phyloP scores from a whole-genome alignment of 2,797 vertebrate species.

The Hoplostethus atlanticus region DNA sequence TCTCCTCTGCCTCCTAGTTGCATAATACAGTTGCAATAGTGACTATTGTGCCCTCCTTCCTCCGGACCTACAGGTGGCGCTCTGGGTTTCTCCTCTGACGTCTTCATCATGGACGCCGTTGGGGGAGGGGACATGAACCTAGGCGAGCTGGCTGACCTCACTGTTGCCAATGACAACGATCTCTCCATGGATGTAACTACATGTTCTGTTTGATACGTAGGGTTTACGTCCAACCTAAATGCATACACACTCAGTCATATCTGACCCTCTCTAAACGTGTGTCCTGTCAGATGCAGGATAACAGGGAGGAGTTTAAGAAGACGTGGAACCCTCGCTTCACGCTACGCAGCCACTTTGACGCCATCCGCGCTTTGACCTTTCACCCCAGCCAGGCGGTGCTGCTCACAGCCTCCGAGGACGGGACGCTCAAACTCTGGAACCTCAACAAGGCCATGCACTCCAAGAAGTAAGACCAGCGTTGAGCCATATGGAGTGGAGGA shows the following conservation, averaged over 20 bases:
- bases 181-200: slow-evolving; percentile 90
- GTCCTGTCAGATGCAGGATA: slow-evolving; percentile 87
- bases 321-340: slow-evolving; percentile 95
- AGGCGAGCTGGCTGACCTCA: slow-evolving; percentile 94
- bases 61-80: slow-evolving; percentile 82
- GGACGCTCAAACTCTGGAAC: slow-evolving; percentile 94
- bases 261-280: neutral
- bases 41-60: slow-evolving; percentile 28
- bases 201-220: slow-evolving; percentile 1
- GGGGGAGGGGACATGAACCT: slow-evolving; percentile 93
- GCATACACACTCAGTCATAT: neutral
- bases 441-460: slow-evolving; percentile 92
- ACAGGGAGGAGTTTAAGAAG: slow-evolving; percentile 91
- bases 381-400: slow-evolving; percentile 90
- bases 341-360: slow-evolving; percentile 92
- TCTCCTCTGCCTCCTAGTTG: slow-evolving; percentile 6
- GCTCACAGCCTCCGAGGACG: slow-evolving; percentile 91
- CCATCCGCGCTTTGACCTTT: slow-evolving; percentile 91
- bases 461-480: slow-evolving; percentile 86
- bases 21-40: neutral
- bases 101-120: slow-evolving; percentile 93
- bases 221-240: neutral
- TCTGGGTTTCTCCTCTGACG: slow-evolving; percentile 91
- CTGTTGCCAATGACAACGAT: slow-evolving; percentile 93
- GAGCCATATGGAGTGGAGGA: neutral